phyloP scores from a whole-genome alignment of 2,797 vertebrate species.

The Oryzias dopingdopingensis region DNA sequence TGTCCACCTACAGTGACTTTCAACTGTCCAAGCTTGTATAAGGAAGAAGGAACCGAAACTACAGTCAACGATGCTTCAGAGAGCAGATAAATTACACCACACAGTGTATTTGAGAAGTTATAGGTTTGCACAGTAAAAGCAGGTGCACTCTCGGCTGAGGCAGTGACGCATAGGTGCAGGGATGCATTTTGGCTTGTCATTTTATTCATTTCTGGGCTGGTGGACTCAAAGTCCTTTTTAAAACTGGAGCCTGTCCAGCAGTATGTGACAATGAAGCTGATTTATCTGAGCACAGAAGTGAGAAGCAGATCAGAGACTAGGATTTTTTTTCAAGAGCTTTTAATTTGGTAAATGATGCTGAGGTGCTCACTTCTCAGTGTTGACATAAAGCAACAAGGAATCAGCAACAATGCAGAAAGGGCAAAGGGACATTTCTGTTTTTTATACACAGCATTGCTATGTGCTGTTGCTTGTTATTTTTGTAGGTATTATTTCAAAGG shows the following conservation, averaged over 20 bases:
- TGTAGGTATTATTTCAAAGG: too few species aligned
- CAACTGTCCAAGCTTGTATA: background rate
- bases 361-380: conserved; percentile 41
- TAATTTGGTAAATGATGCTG: conserved; percentile 64
- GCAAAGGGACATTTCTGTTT: conserved; percentile 3
- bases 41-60: conserved; percentile 5
- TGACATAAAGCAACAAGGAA: conserved; percentile 61
- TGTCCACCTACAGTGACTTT: too few species aligned
- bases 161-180: conserved; percentile 38
- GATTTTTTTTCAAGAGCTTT: conserved; percentile 51
- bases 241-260: conserved; percentile 57
- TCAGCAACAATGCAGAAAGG: conserved; percentile 37
- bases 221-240: conserved; percentile 48
- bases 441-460: too few species aligned
- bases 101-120: conserved; percentile 32
- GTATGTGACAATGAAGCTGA: conserved; percentile 58
- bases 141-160: conserved; percentile 52
- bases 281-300: conserved; percentile 46
- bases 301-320: conserved; percentile 32
- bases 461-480: too few species aligned
- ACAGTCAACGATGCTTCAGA: conserved; percentile 27
- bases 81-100: conserved; percentile 39
- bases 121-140: conserved; percentile 41
- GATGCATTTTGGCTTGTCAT: conserved; percentile 14
- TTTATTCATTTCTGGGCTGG: conserved; percentile 46